Evolutionary conservation across 2,797 vertebrate genomes (phyloP), one percentile per base, ranked within the genome.

Genomic region (Platalea minor): DNA sequence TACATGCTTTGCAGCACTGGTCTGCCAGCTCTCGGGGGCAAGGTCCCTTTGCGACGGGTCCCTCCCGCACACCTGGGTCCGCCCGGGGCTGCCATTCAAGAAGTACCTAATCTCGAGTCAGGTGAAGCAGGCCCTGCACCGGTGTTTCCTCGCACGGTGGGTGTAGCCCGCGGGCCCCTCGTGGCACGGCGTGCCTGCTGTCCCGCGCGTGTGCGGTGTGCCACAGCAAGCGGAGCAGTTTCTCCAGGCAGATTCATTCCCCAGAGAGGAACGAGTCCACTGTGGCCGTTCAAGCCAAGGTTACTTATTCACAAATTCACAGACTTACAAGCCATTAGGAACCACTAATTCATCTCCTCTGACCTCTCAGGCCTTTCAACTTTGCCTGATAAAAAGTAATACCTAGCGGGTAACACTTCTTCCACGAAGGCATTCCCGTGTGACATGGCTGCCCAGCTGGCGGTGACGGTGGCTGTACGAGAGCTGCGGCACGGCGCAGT

Each of bases 121-220:
- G 63, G 10, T 6, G 25, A 50, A 91, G 61, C 60, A 46, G 13
- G 10, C n/a, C 56, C 50, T 63, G 51, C 45, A 10, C 39, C 5
- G 13, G 1, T 37, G 16, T 41, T 59, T 18, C 63, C 21, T 8
- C 23, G 37, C 21, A 18, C 39, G 9, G 39, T 13, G 37, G 45
- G 7, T 8, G 33, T 12, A 39, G 51, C 45, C 43, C 0, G 0
- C 18, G 29, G 39, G 72, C 41, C 12, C 46, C 46, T 37, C 13
- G 2, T 0, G 3, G 25, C 6, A 12, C 6, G 0, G 11, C 0
- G 0, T 10, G 16, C 1, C 1, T 50, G 61, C 67, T 75, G 19
- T 45, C 35, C 35, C 41, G 3, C 4, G 13, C 9, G 1, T 2
- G 7, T 20, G 41, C 3, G 1, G 53, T 19, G 16, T 2, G 2